phyloP scores from a whole-genome alignment of 2,797 vertebrate genomes.

The Natrix natrix region DNA sequence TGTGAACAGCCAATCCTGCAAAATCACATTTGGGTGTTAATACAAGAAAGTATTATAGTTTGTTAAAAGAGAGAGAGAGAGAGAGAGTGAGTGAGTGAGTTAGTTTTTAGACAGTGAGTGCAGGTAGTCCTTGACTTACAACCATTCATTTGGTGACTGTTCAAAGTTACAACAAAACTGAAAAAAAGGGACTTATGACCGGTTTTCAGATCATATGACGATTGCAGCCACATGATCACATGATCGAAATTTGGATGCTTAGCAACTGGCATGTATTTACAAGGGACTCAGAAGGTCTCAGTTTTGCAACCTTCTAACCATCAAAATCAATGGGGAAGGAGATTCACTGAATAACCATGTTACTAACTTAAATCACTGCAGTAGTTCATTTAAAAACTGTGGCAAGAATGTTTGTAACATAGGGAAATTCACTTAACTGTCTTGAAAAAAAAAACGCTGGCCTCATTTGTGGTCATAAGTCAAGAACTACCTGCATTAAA shows the following conservation, averaged over 20 bases:
- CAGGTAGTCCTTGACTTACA: neutral
- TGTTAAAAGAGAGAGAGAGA: neutral
- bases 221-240: neutral
- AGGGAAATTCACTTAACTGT: no score
- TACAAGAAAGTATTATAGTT: neutral
- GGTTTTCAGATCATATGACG: neutral
- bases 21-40: constrained; percentile 38
- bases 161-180: neutral
- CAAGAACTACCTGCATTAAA: neutral
- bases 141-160: neutral
- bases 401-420: neutral
- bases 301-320: neutral
- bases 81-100: no score
- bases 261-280: neutral
- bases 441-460: neutral
- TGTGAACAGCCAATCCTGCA: constrained; percentile 75
- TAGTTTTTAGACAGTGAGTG: neutral
- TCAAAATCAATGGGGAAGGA: neutral
- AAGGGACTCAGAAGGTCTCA: neutral
- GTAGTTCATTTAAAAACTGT: neutral
- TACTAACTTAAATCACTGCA: neutral
- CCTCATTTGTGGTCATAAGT: neutral
- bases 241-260: neutral
- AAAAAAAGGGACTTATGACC: neutral
- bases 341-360: neutral